Conservation (phyloP, 2,113 vertebrate genomes). For the Apaloderma vittatum region DNA sequence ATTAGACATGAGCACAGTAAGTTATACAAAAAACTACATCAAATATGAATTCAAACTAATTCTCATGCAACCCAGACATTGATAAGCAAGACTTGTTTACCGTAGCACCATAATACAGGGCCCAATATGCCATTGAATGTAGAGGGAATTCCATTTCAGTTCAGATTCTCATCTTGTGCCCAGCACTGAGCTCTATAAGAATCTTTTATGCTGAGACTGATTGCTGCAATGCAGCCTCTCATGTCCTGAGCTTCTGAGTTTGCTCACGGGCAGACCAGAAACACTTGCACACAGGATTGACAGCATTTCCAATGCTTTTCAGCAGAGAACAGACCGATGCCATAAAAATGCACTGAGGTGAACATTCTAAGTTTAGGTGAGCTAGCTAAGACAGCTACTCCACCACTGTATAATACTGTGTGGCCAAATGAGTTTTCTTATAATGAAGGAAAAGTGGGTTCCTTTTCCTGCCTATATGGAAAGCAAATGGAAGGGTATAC, state of each 20-base stretch:
- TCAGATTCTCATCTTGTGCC: neutral
- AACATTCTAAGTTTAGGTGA: neutral
- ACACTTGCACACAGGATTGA: neutral
- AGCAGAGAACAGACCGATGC: neutral
- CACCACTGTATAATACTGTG: neutral
- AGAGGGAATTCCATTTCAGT: neutral
- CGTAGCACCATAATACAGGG: neutral
- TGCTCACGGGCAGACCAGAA: neutral
- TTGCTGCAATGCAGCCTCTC: neutral
- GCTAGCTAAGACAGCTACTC: neutral
- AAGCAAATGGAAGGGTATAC: neutral
- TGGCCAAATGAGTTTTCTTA: neutral
- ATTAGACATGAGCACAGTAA: neutral
- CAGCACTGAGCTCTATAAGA: neutral
- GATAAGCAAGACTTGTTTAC: neutral
- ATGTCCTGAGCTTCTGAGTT: neutral
- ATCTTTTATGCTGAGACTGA: neutral
- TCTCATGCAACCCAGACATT: neutral
- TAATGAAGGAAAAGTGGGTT: neutral
- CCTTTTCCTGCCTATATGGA: neutral
- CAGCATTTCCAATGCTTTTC: neutral
- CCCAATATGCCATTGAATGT: rapidly evolving
- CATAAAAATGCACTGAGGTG: rapidly evolving
- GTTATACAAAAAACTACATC: neutral
- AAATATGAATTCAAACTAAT: neutral